These are phyloP conservation scores for Dicycla oo DNA, from an alignment of 2,888 invertebrate species.

Conservation along the genomic window DNA sequence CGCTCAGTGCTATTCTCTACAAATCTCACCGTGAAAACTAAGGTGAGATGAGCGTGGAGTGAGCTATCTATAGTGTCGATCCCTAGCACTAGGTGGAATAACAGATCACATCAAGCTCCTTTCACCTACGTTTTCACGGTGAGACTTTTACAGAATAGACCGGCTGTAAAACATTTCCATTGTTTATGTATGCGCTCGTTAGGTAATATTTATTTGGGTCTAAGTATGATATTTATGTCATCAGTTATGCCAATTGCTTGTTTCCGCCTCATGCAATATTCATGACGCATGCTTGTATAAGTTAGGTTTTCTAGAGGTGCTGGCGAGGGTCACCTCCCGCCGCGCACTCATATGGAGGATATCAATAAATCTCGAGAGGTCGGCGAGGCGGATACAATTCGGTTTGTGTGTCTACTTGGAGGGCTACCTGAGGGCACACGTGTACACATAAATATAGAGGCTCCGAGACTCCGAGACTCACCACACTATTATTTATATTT, in stretches of 20 bases:
- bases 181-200: not conserved
- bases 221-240: slow-evolving; percentile 17
- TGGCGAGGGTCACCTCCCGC: slow-evolving; percentile 10
- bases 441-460: slow-evolving; percentile 16
- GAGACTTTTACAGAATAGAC: too few relatives aligned
- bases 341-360: slow-evolving; percentile 18
- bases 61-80: too few relatives aligned
- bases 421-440: slow-evolving; percentile 43
- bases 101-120: too few relatives aligned
- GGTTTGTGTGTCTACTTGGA: slow-evolving; percentile 36
- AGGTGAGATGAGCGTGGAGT: too few relatives aligned
- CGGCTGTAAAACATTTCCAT: not conserved
- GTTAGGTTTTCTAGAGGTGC: not conserved
- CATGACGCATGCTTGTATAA: slow-evolving; percentile 26
- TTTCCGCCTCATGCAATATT: slow-evolving; percentile 43
- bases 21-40: too few relatives aligned
- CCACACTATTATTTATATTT: slow-evolving; percentile 53
- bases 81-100: too few relatives aligned
- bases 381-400: slow-evolving; percentile 38
- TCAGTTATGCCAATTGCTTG: slow-evolving; percentile 26
- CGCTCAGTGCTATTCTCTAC: too few relatives aligned
- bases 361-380: slow-evolving; percentile 51
- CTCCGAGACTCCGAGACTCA: slow-evolving; percentile 14
- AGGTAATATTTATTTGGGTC: slow-evolving; percentile 15
- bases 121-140: too few relatives aligned